Evolutionary conservation across 2,888 invertebrate species (phyloP).

Genomic region (Noctuana brunneofusca): DNA sequence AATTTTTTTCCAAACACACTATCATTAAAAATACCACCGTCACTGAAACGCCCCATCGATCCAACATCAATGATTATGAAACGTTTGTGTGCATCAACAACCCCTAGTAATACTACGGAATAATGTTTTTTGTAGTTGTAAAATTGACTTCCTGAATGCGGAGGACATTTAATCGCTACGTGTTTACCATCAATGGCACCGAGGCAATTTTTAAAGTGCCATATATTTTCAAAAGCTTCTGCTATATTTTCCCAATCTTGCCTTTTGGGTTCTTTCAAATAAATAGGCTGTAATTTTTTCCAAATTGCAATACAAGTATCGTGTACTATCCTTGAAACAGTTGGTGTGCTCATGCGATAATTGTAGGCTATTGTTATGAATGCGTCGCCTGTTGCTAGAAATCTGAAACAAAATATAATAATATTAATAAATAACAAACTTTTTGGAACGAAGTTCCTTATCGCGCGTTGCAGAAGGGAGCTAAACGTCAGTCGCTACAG

Average conservation of each 20-base stretch:
- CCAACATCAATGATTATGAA: conserved; percentile 26
- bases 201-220: conserved; percentile 41
- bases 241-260: conserved; percentile 38
- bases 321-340: conserved; percentile 38
- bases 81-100: conserved; percentile 33
- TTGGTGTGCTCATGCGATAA: conserved; percentile 15
- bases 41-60: no score
- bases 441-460: conserved; percentile 20
- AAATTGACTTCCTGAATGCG: conserved; percentile 41
- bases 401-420: conserved; percentile 11
- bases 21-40: conserved; percentile 30
- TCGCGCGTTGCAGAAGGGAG: no score
- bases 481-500: no score
- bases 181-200: conserved; percentile 38
- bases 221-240: conserved; percentile 36
- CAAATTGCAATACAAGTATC: conserved; percentile 38
- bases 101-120: conserved; percentile 36
- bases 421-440: no score
- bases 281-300: conserved; percentile 40
- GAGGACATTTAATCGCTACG: conserved; percentile 41
- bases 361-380: conserved; percentile 10
- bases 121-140: conserved; percentile 44
- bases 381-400: conserved; percentile 8
- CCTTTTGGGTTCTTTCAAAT: conserved; percentile 39
- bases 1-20: conserved; percentile 34